phyloP scores from a whole-genome alignment of 2,888 invertebrate genomes.

The Hololepta plana region DNA sequence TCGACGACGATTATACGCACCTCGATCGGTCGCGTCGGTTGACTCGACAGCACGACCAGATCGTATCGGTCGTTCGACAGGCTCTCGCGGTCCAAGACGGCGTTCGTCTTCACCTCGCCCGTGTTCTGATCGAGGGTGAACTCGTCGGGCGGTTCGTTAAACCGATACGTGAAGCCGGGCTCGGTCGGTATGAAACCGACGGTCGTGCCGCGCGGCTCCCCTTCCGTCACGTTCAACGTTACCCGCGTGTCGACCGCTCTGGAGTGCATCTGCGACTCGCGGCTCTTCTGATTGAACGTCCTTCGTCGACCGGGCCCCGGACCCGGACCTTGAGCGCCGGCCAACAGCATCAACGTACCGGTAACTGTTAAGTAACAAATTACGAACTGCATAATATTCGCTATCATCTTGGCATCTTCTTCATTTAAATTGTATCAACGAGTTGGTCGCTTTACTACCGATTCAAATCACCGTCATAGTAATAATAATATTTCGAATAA shows the following conservation, averaged over 20 bases:
- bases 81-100: conserved; percentile 69
- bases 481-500: no score
- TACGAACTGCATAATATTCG: conserved; percentile 6
- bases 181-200: conserved; percentile 80
- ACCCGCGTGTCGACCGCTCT: conserved; percentile 75
- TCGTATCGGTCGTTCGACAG: conserved; percentile 66
- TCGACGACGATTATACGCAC: conserved; percentile 79
- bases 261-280: conserved; percentile 58
- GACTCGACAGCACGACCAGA: conserved; percentile 78
- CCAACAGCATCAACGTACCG: conserved; percentile 16
- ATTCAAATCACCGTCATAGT: no score
- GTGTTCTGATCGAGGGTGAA: conserved; percentile 68
- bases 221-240: conserved; percentile 73
- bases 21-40: conserved; percentile 82
- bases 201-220: conserved; percentile 61
- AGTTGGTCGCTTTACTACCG: conserved; percentile 6
- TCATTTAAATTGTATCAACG: conserved; percentile 2
- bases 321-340: conserved; percentile 22
- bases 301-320: conserved; percentile 22
- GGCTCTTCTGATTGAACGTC: conserved; percentile 14
- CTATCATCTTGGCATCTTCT: conserved; percentile 3
- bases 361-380: no score
- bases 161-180: conserved; percentile 77
- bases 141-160: conserved; percentile 80
- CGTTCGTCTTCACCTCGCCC: conserved; percentile 70